Evolutionary conservation across 2,888 invertebrate species (phyloP).

Genomic region (Deroplatys truncata): DNA sequence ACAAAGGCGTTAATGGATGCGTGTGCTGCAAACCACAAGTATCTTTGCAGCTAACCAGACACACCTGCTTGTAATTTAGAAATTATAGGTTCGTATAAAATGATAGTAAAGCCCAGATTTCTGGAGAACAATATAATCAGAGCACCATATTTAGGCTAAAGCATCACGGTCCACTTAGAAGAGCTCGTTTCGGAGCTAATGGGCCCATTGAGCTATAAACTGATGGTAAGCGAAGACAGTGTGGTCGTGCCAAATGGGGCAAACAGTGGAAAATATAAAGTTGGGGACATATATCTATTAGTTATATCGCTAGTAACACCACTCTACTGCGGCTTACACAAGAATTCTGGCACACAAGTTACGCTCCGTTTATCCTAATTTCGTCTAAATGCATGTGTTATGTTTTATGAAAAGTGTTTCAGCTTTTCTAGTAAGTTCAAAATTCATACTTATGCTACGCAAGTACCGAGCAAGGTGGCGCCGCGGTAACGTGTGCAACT

Average conservation of each 20-base stretch:
- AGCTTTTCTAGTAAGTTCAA: no score
- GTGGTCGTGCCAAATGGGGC: neutral
- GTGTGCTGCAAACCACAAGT: no score
- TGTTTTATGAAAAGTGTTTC: no score
- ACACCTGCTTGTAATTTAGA: neutral
- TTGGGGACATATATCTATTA: neutral
- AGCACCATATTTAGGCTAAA: neutral
- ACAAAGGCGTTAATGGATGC: no score
- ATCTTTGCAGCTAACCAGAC: no score
- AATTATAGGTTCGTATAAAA: neutral
- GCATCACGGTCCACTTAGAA: neutral
- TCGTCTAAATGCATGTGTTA: neutral
- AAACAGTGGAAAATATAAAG: neutral
- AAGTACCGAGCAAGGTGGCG: no score
- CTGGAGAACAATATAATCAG: neutral
- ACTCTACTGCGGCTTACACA: neutral
- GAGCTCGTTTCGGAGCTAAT: neutral
- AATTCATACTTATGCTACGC: no score
- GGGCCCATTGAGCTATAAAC: neutral
- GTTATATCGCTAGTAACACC: neutral
- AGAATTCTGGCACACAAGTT: no score
- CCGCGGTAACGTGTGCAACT: no score
- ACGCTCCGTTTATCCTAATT: neutral
- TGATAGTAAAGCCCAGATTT: neutral
- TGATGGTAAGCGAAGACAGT: neutral